Conservation (phyloP, 2,888 invertebrate genomes). For the Melinaea marsaeus region DNA sequence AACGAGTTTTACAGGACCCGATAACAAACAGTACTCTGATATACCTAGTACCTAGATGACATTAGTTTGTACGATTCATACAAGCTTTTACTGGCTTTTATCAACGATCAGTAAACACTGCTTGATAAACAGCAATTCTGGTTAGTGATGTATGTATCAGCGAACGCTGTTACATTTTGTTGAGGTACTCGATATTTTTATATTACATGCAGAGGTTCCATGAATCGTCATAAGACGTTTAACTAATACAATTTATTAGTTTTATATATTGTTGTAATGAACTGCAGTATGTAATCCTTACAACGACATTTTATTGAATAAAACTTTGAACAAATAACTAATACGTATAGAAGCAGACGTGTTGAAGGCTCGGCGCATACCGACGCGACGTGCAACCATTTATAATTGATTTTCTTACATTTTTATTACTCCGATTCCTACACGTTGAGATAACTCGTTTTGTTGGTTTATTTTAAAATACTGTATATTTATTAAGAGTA, state of each 20-base stretch:
- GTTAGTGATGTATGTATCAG: slow-evolving; percentile 26
- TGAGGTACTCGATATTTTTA: too few species aligned
- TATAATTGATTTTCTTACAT: slow-evolving; percentile 23
- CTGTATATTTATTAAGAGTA: too few species aligned
- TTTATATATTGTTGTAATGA: not conserved
- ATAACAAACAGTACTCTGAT: slow-evolving; percentile 20
- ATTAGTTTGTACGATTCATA: slow-evolving; percentile 39
- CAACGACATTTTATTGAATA: not conserved
- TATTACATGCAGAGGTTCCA: too few species aligned
- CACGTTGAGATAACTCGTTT: slow-evolving; percentile 8
- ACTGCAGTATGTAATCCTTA: not conserved
- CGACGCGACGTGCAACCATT: slow-evolving; percentile 19
- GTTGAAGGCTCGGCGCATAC: slow-evolving; percentile 18
- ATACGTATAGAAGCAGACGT: slow-evolving; percentile 19
- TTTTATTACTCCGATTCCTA: slow-evolving; percentile 12
- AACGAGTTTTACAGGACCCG: slow-evolving; percentile 20
- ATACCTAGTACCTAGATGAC: slow-evolving; percentile 18
- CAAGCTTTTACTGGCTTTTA: slow-evolving; percentile 60
- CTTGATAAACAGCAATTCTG: slow-evolving; percentile 49
- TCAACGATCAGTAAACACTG: slow-evolving; percentile 62
- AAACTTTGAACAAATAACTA: slow-evolving; percentile 12
- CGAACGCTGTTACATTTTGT: not conserved
- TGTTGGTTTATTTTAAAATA: not conserved
- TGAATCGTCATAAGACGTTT: too few species aligned
- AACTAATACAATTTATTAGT: too few species aligned